These are phyloP conservation scores for Imbricaverruca yamaguchii DNA, from an alignment of 2,888 invertebrate species.

Conservation along the genomic window DNA sequence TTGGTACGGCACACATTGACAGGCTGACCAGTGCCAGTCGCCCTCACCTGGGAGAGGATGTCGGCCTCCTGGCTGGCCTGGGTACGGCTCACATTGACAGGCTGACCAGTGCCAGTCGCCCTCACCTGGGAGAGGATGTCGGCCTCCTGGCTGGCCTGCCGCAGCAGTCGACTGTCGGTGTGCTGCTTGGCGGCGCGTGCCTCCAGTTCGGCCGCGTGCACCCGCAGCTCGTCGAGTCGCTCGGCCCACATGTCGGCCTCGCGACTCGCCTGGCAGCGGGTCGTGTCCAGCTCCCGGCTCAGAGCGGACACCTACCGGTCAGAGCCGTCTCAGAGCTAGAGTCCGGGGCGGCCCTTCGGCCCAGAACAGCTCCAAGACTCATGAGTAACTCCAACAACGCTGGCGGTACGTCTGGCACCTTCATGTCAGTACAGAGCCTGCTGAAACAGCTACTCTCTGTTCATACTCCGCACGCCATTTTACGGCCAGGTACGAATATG, in stretches of 20 bases:
- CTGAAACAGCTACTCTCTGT: too few relatives aligned
- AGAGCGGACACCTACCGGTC: not conserved
- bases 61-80: conserved; percentile 6
- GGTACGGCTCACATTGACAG: too few relatives aligned
- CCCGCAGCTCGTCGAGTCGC: not conserved
- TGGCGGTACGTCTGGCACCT: too few relatives aligned
- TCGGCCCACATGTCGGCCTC: not conserved
- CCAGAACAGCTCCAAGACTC: too few relatives aligned
- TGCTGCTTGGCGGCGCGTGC: not conserved
- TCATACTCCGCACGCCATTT: too few relatives aligned
- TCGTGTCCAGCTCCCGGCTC: not conserved
- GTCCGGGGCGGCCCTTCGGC: too few relatives aligned
- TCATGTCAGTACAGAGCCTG: not conserved
- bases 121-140: not conserved
- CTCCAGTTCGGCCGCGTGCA: not conserved
- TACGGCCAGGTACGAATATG: too few relatives aligned
- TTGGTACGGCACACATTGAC: too few relatives aligned
- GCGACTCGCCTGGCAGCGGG: not conserved
- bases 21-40: not conserved
- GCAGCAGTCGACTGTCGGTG: not conserved
- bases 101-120: not conserved
- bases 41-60: not conserved
- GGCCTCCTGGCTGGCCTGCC: conserved; percentile 8
- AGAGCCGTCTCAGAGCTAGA: too few relatives aligned
- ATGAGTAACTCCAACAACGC: too few relatives aligned